phyloP scores from a whole-genome alignment of 2,797 vertebrate genomes.

The Falco berigora region DNA sequence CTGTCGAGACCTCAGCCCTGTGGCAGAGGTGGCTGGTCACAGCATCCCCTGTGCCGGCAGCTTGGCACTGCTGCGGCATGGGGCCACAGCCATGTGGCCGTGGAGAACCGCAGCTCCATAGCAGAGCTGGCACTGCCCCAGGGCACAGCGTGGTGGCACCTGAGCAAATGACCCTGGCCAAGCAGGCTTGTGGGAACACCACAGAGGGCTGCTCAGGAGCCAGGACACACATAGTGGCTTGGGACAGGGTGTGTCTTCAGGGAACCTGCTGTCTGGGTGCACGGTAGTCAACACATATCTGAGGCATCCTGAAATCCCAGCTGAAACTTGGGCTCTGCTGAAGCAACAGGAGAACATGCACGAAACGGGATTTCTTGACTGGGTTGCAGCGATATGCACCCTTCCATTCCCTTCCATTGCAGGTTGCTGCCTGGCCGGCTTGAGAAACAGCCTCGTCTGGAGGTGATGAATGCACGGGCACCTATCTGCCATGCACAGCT shows the following conservation, averaged over 20 bases:
- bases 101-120: not conserved
- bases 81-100: fast-evolving
- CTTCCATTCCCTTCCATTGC: not conserved
- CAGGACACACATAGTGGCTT: fast-evolving
- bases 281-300: fast-evolving
- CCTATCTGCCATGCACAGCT: not conserved
- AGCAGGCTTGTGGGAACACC: not conserved
- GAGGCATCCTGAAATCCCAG: not conserved
- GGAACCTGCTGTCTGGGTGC: not conserved
- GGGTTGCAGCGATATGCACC: not conserved
- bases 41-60: fast-evolving
- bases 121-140: not conserved
- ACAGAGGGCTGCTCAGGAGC: fast-evolving
- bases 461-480: fast-evolving
- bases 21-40: not conserved
- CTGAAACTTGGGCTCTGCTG: not conserved
- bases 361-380: not conserved
- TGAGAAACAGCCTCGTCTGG: not conserved
- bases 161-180: not conserved
- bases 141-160: not conserved
- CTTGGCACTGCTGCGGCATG: fast-evolving
- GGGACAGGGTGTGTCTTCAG: not conserved
- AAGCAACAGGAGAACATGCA: not conserved
- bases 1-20: not conserved
- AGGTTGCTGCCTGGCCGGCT: not conserved